Conservation (phyloP, 2,113 vertebrate species). For the Benitochromis conjunctus region DNA sequence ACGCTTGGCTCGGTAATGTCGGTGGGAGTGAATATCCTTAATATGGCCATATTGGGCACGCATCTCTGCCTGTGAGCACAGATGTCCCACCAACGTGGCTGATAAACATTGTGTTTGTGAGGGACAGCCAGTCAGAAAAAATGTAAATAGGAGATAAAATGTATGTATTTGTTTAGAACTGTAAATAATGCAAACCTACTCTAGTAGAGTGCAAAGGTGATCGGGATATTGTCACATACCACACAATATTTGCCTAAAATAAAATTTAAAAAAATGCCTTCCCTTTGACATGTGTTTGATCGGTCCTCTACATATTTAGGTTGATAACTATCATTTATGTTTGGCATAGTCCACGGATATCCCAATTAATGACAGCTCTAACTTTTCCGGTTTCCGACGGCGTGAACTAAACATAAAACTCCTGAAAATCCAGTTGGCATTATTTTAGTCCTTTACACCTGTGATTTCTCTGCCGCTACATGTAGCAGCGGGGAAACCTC, state of each 20-base stretch:
- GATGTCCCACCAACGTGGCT: neutral
- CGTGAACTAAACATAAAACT: neutral
- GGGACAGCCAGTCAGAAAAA: neutral
- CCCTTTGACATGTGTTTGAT: neutral
- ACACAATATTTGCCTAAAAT: neutral
- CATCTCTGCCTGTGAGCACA: neutral
- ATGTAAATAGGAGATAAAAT: neutral
- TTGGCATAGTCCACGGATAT: neutral
- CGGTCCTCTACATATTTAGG: neutral
- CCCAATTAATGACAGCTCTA: neutral
- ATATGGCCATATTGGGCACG: neutral
- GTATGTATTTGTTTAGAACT: neutral
- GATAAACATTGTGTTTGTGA: neutral
- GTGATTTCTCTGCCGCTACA: neutral
- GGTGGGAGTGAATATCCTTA: neutral
- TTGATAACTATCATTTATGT: neutral
- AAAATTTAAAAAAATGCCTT: neutral
- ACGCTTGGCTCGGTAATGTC: neutral
- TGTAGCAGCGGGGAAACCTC: neutral
- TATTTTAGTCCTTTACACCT: neutral
- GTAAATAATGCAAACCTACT: neutral
- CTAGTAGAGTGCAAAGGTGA: neutral
- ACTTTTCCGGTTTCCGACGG: neutral
- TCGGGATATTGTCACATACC: neutral
- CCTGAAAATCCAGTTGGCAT: neutral